These are phyloP conservation scores for Drosophila differens DNA, from an alignment of 2,888 invertebrate species.

Conservation along the genomic window DNA sequence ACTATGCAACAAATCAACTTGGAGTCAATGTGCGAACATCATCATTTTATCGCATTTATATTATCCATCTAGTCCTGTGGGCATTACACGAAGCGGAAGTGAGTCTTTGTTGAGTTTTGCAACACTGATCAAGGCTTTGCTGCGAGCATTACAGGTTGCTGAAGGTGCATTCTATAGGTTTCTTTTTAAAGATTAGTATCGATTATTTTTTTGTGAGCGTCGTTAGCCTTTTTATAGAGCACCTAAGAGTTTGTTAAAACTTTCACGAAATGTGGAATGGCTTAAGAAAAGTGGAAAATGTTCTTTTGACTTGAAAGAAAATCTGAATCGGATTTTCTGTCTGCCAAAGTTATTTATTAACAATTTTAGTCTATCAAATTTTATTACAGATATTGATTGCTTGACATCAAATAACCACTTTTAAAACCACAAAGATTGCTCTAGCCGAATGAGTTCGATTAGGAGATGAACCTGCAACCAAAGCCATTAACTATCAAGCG, in stretches of 20 bases:
- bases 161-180: not conserved
- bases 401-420: too few relatives aligned
- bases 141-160: not conserved
- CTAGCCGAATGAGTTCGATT: not conserved
- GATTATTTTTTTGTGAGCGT: not conserved
- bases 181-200: not conserved
- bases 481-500: not conserved
- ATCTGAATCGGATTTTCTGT: not conserved
- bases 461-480: not conserved
- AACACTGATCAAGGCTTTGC: not conserved
- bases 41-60: conserved; percentile 1
- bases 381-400: not conserved
- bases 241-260: not conserved
- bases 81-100: not conserved
- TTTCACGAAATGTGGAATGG: not conserved
- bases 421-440: not conserved
- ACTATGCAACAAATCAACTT: conserved; percentile 18
- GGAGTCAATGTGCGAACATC: not conserved
- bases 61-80: not conserved
- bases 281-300: not conserved
- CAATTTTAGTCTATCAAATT: not conserved
- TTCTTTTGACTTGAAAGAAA: not conserved
- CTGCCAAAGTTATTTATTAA: not conserved
- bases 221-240: not conserved
- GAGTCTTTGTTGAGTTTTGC: not conserved